Base-by-base conservation (phyloP, 2,797 vertebrate genomes). In the Helarctos malayanus region DNA sequence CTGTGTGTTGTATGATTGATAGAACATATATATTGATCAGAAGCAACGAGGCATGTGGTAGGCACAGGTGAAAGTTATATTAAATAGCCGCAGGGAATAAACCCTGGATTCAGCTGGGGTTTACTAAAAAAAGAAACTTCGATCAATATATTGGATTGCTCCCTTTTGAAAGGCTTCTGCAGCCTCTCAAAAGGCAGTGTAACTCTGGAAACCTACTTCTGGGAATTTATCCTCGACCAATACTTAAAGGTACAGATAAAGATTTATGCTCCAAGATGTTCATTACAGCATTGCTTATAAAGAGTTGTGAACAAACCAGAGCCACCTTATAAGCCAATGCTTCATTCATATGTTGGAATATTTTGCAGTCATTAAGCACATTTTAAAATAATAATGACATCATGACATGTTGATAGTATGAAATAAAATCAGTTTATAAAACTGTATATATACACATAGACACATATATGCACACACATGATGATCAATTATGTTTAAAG, bases 111-210 rank as follows among this genome's bases (percentile, higher is more conserved):
- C 85, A 81, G 83, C 68, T 76, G 25, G n/a, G 59, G 71, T 90
- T 91, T 95, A 87, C 94, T 93, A 91, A 96, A 83, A 96, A 92
- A 85, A 92, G 80, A 79, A 95, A 91, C 49, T 6, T 18, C 56
- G 91, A 88, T 94, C 86, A 52, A 96, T 96, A 93, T 81, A 95
- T 84, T 95, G 76, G 91, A 75, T 93, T 38, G 4, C n/a, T 97
- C 79, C 61, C 49, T 54, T 65, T 87, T 83, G 85, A 95, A 94
- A 95, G 47, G 63, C 75, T 95, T 85, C 91, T 47, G 75, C 18
- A 75, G 92, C 69, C 47, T 89, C 75, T 86, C 56, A 52, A 94
- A 94, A 91, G 63, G 32, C 61, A 45, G 45, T 41, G 8, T 27
- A 84, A 78, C 83, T 89, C 81, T 84, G 91, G 91, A 94, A 95